A percentile compares a stretch with the other conserved stretches of the same genome.
Conservation (phyloP, 2,113 vertebrate genomes). For the Prolemur simus region DNA sequence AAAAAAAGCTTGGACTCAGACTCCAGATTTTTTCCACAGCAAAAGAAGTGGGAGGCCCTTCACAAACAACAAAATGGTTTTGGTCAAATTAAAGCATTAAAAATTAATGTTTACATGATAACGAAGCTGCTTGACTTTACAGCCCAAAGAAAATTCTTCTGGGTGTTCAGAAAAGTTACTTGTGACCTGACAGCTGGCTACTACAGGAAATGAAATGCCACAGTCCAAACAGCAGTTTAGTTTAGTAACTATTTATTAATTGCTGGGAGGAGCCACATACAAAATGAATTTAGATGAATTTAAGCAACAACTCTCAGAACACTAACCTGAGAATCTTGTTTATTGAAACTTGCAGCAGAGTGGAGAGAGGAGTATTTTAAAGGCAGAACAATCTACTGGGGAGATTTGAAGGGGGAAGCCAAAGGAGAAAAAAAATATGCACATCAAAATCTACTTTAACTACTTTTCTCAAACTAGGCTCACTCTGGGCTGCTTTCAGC, state of each 20-base stretch:
- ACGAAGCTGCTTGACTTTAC: conserved; percentile 50
- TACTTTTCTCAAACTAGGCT: conserved; percentile 14
- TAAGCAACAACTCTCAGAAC: neutral
- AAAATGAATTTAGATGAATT: conserved; percentile 7
- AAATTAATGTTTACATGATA: conserved; percentile 34
- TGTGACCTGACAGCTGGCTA: conserved; percentile 49
- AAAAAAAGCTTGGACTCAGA: neutral
- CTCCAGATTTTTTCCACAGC: conserved; percentile 16
- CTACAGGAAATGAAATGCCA: conserved; percentile 58
- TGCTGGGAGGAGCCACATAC: neutral
- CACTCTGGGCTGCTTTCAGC: neutral
- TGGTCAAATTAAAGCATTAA: conserved; percentile 38
- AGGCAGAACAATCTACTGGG: neutral
- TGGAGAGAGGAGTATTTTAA: neutral
- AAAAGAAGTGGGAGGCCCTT: conserved; percentile 4
- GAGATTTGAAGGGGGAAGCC: neutral
- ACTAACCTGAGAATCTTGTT: conserved; percentile 24
- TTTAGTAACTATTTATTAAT: conserved; percentile 43
- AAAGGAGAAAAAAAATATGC: neutral
- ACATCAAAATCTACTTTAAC: neutral
- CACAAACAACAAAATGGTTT: conserved; percentile 54
- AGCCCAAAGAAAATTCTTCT: conserved; percentile 33
- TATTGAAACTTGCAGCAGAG: neutral
- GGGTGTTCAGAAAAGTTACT: conserved; percentile 47
- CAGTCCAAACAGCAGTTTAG: conserved; percentile 7